Base-by-base conservation (phyloP, 2,113 vertebrate genomes). In the Carassius auratus region DNA sequence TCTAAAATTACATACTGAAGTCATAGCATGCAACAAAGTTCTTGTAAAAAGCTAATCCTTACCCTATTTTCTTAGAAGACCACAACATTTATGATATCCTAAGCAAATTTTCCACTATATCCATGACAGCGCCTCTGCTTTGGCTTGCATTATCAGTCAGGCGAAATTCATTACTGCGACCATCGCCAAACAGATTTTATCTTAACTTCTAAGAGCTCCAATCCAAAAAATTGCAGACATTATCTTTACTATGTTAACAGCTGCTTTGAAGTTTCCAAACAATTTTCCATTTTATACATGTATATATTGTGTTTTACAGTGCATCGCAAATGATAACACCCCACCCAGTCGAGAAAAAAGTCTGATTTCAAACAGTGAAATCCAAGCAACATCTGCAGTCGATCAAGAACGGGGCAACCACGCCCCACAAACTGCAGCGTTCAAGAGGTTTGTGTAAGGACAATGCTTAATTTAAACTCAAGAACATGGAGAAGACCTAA, bases 321-420 rank as follows among this genome's bases (percentile, higher is more conserved):
- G 10, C 64, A 38, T 85, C 33, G 15, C 6, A 83, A 19, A 74
- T 45, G 76, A 30, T 64, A 81, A 76, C 14, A 87, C 84, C 81
- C 86, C 87, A 87, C 88, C 85, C 85, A 89, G 78, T 76, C 73
- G 62, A 23, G 33, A 69, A 88, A 81, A n/a, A 77, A 15, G 45
- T 90, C 84, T 69, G 14, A 82, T 50, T 86, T 64, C 76, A 82
- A 87, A 90, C 61, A 85, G 85, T 90, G 84, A 91, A 92, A 87
- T 50, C 21, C 78, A 87, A 23, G 61, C 33, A 83, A 84, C 90
- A 91, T 92, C 85, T 91, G 90, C 87, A 88, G 79, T 84, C 85
- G 88, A 92, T 92, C 90, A 93, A 84, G 64, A 85, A 79, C 59
- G 87, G 66, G 66, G 17, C 55, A 64, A 87, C 80, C 86, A 87